Evolutionary conservation across 2,888 invertebrate species (phyloP).

Genomic region (Byasa hedistus): DNA sequence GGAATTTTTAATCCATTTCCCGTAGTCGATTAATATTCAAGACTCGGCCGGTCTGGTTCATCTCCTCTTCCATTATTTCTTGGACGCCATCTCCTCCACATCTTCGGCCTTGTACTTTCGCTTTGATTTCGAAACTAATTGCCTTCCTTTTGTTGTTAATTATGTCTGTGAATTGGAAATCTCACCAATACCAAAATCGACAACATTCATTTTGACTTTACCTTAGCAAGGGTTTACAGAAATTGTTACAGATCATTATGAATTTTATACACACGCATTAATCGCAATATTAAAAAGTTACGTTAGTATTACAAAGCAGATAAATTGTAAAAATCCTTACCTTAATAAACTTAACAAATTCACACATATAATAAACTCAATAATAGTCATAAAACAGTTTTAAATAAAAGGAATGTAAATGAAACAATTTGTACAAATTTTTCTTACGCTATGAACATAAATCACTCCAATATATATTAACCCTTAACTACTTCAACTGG

Average conservation of each 20-base stretch:
- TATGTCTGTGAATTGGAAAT: slow-evolving; percentile 38
- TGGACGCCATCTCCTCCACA: slow-evolving; percentile 59
- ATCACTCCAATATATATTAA: not conserved
- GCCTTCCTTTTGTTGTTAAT: slow-evolving; percentile 64
- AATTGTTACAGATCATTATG: not conserved
- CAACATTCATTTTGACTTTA: not conserved
- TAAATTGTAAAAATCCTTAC: too few species aligned
- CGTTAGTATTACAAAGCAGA: too few species aligned
- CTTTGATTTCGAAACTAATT: slow-evolving; percentile 77
- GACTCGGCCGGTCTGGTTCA: slow-evolving; percentile 78
- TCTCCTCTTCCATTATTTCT: slow-evolving; percentile 76
- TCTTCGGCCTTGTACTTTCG: slow-evolving; percentile 41
- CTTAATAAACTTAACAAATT: too few species aligned
- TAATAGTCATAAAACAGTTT: too few species aligned
- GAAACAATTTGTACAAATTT: too few species aligned
- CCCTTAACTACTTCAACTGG: not conserved
- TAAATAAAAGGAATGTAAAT: too few species aligned
- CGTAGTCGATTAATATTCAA: slow-evolving; percentile 79
- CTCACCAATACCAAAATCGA: not conserved
- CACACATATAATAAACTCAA: too few species aligned
- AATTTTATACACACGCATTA: not conserved
- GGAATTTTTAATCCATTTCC: slow-evolving; percentile 81
- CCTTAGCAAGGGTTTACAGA: not conserved
- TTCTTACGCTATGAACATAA: too few species aligned
- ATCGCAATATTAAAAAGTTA: too few species aligned